These are phyloP conservation scores for Onthophagus sagittarius DNA, from an alignment of 2,888 invertebrate species.

Conservation along the genomic window DNA sequence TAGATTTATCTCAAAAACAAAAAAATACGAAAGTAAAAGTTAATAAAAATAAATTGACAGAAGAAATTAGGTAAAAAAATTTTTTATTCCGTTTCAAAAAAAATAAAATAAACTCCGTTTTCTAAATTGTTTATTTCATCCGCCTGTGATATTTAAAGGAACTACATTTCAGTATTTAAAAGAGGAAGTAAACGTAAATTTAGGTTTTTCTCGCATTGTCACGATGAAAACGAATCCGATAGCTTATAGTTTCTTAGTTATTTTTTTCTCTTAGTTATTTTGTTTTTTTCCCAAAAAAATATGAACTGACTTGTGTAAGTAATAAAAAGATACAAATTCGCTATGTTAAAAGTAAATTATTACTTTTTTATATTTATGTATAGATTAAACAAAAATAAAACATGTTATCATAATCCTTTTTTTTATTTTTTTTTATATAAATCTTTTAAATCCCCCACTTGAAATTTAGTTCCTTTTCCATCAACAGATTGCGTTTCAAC, in stretches of 20 bases:
- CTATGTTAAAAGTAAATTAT: constrained; percentile 11
- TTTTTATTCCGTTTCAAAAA: not conserved
- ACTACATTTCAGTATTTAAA: constrained; percentile 11
- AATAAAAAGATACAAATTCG: not conserved
- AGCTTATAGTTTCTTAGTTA: constrained; percentile 10
- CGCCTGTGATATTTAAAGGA: constrained; percentile 12
- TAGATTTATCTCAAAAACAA: not conserved
- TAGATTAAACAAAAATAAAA: constrained; percentile 10
- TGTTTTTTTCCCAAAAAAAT: not conserved
- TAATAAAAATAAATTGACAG: not conserved
- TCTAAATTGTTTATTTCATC: constrained; percentile 13
- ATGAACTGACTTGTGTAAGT: constrained; percentile 7
- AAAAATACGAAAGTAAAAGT: not conserved
- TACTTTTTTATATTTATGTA: constrained; percentile 14
- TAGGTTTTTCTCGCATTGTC: constrained; percentile 5
- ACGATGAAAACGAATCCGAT: not conserved
- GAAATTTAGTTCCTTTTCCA: constrained; percentile 6
- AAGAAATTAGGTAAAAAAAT: constrained; percentile 1
- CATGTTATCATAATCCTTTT: constrained; percentile 5
- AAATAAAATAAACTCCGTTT: not conserved
- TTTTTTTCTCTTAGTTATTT: constrained; percentile 12
- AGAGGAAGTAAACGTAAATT: not conserved
- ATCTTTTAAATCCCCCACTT: not conserved
- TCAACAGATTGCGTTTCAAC: not conserved
- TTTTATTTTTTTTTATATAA: constrained; percentile 1